Conservation (phyloP, 2,797 vertebrate genomes). For the Tarsius wallacei region DNA sequence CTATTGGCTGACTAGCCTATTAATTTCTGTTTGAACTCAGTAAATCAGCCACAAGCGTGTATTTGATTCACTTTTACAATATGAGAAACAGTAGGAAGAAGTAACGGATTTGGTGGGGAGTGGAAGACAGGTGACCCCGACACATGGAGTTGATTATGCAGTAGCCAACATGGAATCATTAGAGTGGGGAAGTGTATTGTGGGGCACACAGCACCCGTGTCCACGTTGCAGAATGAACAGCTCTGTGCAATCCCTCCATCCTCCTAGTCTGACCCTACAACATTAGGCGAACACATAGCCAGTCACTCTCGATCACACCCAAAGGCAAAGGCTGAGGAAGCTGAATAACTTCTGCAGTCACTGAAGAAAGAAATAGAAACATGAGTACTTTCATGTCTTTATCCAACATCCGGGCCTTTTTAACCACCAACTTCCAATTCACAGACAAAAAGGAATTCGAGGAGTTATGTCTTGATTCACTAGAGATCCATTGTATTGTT, state of each 20-base stretch:
- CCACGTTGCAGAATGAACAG: neutral
- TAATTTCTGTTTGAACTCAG: neutral
- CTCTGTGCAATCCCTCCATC: neutral
- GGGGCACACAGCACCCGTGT: neutral
- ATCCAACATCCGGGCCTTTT: neutral
- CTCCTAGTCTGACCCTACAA: neutral
- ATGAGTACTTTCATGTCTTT: neutral
- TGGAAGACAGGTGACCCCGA: neutral
- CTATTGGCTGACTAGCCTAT: neutral
- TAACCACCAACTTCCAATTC: slow-evolving; percentile 43
- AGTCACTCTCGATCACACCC: neutral
- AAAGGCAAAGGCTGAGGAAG: neutral
- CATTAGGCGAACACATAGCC: neutral
- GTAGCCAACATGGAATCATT: neutral
- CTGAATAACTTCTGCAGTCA: neutral
- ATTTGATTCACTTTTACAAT: neutral
- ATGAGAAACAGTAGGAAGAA: neutral
- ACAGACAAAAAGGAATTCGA: neutral
- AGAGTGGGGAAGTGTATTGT: fast-evolving
- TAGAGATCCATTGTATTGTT: neutral
- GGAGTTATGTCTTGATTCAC: neutral
- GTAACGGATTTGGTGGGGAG: neutral
- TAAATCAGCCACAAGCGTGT: neutral
- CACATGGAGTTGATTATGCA: neutral
- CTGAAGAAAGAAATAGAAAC: neutral